phyloP scores from a whole-genome alignment of 1,140 invertebrate genomes.

The Lordiphosa mommai region DNA sequence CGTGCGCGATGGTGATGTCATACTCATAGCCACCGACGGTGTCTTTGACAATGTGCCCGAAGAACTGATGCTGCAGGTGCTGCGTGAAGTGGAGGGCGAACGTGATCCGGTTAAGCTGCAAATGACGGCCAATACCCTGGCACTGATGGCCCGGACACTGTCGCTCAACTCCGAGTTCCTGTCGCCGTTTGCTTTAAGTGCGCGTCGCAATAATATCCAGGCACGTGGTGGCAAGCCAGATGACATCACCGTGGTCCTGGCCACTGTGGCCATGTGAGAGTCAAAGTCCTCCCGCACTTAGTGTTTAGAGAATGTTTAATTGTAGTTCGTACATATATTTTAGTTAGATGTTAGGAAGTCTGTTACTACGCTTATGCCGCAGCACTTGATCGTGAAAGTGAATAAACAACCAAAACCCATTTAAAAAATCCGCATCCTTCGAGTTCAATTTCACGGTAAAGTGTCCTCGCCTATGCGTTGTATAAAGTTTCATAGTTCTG shows the following conservation, averaged over 20 bases:
- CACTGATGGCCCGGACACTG: slow-evolving; percentile 94
- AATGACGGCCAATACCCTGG: slow-evolving; percentile 95
- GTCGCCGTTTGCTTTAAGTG: slow-evolving; percentile 96
- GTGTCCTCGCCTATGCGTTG: too few species aligned
- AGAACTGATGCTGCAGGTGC: slow-evolving; percentile 84
- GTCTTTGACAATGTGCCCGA: slow-evolving; percentile 99
- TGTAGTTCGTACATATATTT: slow-evolving; percentile 58
- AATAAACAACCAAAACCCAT: too few species aligned
- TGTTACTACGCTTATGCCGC: slow-evolving; percentile 10
- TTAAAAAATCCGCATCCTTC: too few species aligned
- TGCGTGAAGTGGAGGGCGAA: slow-evolving; percentile 83
- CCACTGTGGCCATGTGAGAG: slow-evolving; percentile 89
- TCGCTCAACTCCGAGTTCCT: slow-evolving; percentile 96
- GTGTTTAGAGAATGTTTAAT: slow-evolving; percentile 57
- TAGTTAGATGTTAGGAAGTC: slow-evolving; percentile 62
- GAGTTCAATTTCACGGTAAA: too few species aligned
- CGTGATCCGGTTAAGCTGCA: slow-evolving; percentile 88
- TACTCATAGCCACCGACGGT: slow-evolving; percentile 97
- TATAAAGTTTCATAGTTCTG: slow-evolving; percentile 43
- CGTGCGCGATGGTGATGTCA: slow-evolving; percentile 96
- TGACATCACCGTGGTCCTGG: slow-evolving; percentile 97
- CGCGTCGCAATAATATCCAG: slow-evolving; percentile 94
- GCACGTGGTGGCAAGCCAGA: slow-evolving; percentile 97
- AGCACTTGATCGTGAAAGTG: too few species aligned
- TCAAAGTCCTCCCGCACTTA: slow-evolving; percentile 28